Conservation (phyloP, 2,113 vertebrate species). For the Neopipo cinnamomea region DNA sequence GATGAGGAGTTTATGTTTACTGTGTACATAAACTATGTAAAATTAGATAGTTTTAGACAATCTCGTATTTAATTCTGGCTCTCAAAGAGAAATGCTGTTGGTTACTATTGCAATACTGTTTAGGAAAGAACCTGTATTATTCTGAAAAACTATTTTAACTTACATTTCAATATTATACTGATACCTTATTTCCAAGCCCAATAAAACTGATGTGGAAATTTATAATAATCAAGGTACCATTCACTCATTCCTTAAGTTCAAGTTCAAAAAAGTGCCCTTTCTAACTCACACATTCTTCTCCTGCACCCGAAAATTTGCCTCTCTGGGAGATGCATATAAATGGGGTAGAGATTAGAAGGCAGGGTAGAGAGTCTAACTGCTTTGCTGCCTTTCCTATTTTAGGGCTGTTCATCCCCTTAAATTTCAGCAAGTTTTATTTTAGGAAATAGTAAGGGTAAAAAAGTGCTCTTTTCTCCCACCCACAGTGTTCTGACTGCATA, state of each 20-base stretch:
- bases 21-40: background rate
- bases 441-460: slow-evolving; percentile 39
- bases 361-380: background rate
- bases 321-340: background rate
- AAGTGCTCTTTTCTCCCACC: slow-evolving; percentile 30
- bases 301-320: background rate
- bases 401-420: background rate
- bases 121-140: background rate
- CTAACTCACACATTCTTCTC: background rate
- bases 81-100: background rate
- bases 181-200: background rate
- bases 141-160: background rate
- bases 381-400: slow-evolving; percentile 20
- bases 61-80: background rate
- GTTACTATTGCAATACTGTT: background rate
- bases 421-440: slow-evolving; percentile 50
- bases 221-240: background rate
- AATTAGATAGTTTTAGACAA: background rate
- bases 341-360: background rate
- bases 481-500: slow-evolving; percentile 44
- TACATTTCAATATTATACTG: background rate
- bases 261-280: background rate
- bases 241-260: background rate
- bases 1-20: background rate
- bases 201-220: background rate